Evolutionary conservation across 2,797 vertebrate genomes (phyloP).

Genomic region (Chaetophractus vellerosus): DNA sequence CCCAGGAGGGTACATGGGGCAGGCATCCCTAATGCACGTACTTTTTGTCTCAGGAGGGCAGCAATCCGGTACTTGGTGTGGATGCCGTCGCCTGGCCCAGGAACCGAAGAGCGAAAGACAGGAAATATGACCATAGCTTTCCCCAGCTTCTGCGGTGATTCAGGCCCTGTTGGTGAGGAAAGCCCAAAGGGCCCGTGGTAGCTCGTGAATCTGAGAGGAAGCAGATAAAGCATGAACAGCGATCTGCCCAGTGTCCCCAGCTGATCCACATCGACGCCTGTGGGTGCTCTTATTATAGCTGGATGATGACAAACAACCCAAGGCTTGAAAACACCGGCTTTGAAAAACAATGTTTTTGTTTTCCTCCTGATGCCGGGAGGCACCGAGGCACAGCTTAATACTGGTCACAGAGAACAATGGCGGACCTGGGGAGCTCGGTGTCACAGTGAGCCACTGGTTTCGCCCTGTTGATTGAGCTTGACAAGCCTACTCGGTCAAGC

Average conservation of each 20-base stretch:
- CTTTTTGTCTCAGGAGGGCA: not conserved
- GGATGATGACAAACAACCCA: not conserved
- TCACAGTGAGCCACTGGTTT: conserved; percentile 47
- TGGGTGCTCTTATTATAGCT: not conserved
- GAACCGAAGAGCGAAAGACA: not conserved
- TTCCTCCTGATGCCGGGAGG: conserved; percentile 61
- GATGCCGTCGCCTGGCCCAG: not conserved
- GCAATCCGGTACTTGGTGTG: not conserved
- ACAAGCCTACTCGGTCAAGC: conserved; percentile 72
- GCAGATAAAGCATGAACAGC: not conserved
- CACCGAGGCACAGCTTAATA: not conserved
- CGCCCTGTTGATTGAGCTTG: conserved; percentile 73
- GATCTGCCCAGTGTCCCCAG: no score
- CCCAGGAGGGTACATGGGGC: not conserved
- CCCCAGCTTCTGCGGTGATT: not conserved
- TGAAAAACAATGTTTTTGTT: conserved; percentile 43
- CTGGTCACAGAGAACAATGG: conserved; percentile 43
- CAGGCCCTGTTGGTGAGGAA: conserved; percentile 16
- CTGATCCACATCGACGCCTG: not conserved
- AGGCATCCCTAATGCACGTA: fast-evolving
- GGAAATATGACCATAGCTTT: not conserved
- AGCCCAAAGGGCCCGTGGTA: not conserved
- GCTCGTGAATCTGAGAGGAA: conserved; percentile 16
- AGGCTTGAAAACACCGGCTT: conserved; percentile 33
- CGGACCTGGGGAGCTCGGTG: conserved; percentile 13